A percentile compares a stretch with the other conserved stretches of the same genome.
Conservation (phyloP, 2,797 vertebrate genomes). For the Microcaecilia unicolor region DNA sequence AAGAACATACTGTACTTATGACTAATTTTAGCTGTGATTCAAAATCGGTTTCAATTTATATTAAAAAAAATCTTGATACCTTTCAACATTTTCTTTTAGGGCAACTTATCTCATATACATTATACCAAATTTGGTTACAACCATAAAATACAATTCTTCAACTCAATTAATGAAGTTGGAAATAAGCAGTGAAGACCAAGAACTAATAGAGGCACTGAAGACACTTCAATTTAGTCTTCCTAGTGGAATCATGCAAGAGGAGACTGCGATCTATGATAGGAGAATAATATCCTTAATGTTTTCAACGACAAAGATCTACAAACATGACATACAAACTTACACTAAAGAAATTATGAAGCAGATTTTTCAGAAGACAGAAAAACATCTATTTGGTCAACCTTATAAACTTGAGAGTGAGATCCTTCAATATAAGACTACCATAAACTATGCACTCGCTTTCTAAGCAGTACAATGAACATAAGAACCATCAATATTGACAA, state of each 20-base stretch:
- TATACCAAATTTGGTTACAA: background rate
- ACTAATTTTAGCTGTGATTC: too few relatives aligned
- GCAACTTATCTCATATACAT: background rate
- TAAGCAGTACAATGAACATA: background rate
- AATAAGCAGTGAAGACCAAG: background rate
- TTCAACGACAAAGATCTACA: background rate
- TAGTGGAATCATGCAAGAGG: background rate
- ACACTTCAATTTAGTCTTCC: background rate
- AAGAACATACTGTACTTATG: too few relatives aligned
- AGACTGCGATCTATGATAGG: background rate
- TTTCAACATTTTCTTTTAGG: too few relatives aligned
- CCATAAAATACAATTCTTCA: background rate
- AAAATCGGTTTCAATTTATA: too few relatives aligned
- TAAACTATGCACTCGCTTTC: background rate
- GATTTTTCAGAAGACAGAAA: background rate
- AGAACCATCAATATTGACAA: background rate
- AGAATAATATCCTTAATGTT: background rate
- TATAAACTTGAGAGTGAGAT: too few relatives aligned
- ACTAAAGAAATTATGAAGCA: background rate
- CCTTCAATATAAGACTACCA: background rate
- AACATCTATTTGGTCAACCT: too few relatives aligned
- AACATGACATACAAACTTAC: background rate
- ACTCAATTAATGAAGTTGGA: background rate
- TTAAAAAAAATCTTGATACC: too few relatives aligned
- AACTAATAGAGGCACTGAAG: slow-evolving; percentile 1